A percentile compares a stretch with the other conserved stretches of the same genome.
Conservation (phyloP, 2,113 vertebrate genomes). For the Brachyhypopomus gauderio region DNA sequence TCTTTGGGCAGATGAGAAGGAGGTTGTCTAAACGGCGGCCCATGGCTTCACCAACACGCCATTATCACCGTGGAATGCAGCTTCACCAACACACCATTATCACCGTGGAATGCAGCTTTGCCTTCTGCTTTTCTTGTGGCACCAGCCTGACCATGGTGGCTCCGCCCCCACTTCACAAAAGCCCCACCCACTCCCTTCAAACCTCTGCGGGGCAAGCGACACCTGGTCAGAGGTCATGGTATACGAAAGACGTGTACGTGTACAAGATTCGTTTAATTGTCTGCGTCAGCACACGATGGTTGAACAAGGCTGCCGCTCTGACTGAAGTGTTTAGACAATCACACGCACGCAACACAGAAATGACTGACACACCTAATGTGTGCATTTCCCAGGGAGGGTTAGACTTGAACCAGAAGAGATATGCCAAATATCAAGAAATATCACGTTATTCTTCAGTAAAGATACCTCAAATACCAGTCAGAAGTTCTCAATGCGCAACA, state of each 20-base stretch:
- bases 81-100: slow-evolving; percentile 9
- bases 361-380: neutral
- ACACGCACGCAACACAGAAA: neutral
- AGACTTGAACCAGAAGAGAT: too few relatives aligned
- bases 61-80: slow-evolving; percentile 20
- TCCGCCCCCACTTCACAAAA: slow-evolving; percentile 9
- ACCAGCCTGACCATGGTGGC: slow-evolving; percentile 34
- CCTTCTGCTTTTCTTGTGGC: slow-evolving; percentile 34
- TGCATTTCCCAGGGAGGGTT: neutral
- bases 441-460: too few relatives aligned
- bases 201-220: slow-evolving; percentile 65
- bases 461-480: too few relatives aligned
- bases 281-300: neutral
- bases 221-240: slow-evolving; percentile 51
- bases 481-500: too few relatives aligned
- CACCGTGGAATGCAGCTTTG: slow-evolving; percentile 21
- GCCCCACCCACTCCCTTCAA: slow-evolving; percentile 49
- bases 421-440: too few relatives aligned
- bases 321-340: neutral
- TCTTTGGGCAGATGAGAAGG: neutral
- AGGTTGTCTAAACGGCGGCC: slow-evolving; percentile 18
- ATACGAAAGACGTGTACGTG: slow-evolving; percentile 29
- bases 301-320: slow-evolving; percentile 14
- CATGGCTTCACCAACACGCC: slow-evolving; percentile 16
- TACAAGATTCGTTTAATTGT: neutral